Conservation (phyloP, 2,113 vertebrate genomes). For the Callaeas wilsoni region DNA sequence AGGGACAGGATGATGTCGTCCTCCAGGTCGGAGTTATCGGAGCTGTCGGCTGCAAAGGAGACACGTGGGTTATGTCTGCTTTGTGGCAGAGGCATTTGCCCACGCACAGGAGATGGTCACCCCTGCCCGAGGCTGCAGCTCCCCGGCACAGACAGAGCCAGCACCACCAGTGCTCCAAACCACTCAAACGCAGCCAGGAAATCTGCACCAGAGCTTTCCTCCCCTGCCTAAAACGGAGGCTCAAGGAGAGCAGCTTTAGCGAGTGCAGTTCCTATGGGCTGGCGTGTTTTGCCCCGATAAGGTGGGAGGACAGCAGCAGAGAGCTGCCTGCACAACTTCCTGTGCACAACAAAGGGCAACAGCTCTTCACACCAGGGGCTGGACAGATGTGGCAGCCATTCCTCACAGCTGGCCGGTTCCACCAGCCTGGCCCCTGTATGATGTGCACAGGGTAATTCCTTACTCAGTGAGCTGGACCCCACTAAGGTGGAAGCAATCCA, state of each 20-base stretch:
- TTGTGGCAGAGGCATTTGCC: background rate
- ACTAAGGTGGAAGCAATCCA: background rate
- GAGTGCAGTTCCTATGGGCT: background rate
- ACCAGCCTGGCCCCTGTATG: background rate
- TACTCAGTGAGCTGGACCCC: background rate
- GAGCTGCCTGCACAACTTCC: background rate
- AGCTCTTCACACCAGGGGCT: background rate
- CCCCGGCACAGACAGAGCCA: background rate
- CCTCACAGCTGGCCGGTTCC: background rate
- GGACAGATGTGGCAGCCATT: background rate
- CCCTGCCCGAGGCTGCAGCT: background rate
- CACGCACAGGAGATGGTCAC: background rate
- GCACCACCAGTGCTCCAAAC: background rate
- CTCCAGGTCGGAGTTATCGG: constrained; percentile 95
- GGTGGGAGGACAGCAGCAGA: background rate
- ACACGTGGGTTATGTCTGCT: constrained; percentile 22
- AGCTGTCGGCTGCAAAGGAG: constrained; percentile 86
- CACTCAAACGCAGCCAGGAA: background rate
- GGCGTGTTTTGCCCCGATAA: background rate
- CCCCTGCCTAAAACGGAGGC: background rate
- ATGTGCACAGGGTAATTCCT: background rate
- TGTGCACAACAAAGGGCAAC: background rate
- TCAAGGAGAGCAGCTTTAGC: background rate
- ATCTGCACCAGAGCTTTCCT: background rate
- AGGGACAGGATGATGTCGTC: constrained; percentile 95